phyloP scores from a whole-genome alignment of 1,140 invertebrate genomes.

The Drosophila setifemur region DNA sequence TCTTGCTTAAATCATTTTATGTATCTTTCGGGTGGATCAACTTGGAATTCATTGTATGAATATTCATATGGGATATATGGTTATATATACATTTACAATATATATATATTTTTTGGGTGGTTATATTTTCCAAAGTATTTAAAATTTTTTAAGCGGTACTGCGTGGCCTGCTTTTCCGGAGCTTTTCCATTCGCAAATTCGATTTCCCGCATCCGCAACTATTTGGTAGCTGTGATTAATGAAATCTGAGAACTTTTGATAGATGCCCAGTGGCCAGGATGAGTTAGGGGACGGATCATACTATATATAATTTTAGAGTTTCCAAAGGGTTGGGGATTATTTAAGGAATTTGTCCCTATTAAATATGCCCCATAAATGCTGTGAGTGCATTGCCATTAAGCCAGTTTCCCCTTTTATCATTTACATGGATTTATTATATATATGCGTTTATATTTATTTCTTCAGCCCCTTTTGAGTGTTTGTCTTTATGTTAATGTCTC shows the following conservation, averaged over 20 bases:
- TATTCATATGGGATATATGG: too few species aligned
- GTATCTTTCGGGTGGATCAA: neutral
- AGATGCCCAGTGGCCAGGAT: neutral
- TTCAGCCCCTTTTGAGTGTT: neutral
- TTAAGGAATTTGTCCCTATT: constrained; percentile 6
- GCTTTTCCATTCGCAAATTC: neutral
- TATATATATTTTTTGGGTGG: neutral
- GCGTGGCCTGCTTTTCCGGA: neutral
- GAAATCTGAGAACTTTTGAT: neutral
- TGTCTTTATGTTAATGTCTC: constrained; percentile 39
- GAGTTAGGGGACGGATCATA: neutral
- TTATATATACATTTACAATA: too few species aligned
- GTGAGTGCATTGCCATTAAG: neutral
- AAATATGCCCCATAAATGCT: constrained; percentile 9
- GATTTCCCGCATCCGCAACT: neutral
- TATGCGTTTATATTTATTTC: too few species aligned
- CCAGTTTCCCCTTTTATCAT: neutral
- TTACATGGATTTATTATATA: too few species aligned
- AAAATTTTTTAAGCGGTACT: too few species aligned
- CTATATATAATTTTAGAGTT: neutral
- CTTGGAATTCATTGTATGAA: too few species aligned
- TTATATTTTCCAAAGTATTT: neutral
- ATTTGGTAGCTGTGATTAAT: neutral
- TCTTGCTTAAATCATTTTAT: too few species aligned
- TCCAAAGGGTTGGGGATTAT: too few species aligned